Evolutionary conservation across 2,888 invertebrate genomes (phyloP).

Genomic region (Cenopis cana): DNA sequence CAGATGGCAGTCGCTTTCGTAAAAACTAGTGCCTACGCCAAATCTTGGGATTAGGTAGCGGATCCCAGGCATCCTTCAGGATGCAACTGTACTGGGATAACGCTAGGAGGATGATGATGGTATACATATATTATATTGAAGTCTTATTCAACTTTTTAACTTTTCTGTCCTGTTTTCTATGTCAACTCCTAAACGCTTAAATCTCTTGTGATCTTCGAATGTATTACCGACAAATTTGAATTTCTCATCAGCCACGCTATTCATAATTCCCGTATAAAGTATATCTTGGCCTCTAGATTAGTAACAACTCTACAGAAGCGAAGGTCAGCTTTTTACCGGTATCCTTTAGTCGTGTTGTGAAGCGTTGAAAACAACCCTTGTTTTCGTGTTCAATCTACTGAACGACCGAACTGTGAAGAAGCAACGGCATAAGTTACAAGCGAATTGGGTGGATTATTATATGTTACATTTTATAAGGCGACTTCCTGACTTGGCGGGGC

Average conservation of each 20-base stretch:
- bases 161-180: not conserved
- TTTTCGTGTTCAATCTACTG: conserved; percentile 24
- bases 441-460: too few relatives aligned
- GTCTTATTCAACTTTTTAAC: not conserved
- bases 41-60: too few relatives aligned
- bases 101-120: too few relatives aligned
- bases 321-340: not conserved
- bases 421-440: not conserved
- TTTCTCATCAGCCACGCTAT: not conserved
- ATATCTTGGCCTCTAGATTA: not conserved
- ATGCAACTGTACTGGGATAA: too few relatives aligned
- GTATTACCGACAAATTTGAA: not conserved
- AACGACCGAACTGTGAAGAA: not conserved
- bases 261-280: not conserved
- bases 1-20: too few relatives aligned
- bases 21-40: too few relatives aligned
- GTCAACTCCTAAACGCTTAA: not conserved
- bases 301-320: not conserved
- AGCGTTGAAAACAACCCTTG: conserved; percentile 15
- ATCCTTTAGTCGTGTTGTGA: not conserved
- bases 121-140: too few relatives aligned
- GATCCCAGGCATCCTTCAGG: too few relatives aligned
- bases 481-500: too few relatives aligned
- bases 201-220: not conserved
- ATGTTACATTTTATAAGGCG: too few relatives aligned